A percentile compares a stretch with the other conserved stretches of the same genome.
Conservation (phyloP, 2,888 invertebrate genomes). For the Leptopilina drosophilae region DNA sequence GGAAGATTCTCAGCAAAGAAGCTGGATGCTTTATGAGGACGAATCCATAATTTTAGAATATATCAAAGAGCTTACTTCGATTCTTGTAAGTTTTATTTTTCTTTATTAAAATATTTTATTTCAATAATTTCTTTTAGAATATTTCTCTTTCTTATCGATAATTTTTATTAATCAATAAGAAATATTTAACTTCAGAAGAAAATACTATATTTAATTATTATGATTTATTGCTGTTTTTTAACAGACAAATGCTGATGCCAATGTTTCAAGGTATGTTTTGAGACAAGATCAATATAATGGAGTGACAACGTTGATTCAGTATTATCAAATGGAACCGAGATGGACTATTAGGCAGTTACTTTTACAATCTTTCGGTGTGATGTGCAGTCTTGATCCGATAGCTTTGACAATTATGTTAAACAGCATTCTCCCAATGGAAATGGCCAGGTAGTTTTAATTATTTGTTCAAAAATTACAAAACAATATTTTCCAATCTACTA, state of each 20-base stretch:
- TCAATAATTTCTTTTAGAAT: conserved; percentile 11
- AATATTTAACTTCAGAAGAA: not conserved
- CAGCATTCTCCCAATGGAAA: conserved; percentile 93
- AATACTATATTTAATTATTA: too few species aligned
- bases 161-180: too few species aligned
- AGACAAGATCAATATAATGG: conserved; percentile 90
- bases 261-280: conserved; percentile 90
- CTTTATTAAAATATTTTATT: conserved; percentile 7
- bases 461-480: conserved; percentile 2
- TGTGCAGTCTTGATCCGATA: conserved; percentile 90
- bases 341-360: conserved; percentile 91
- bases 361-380: conserved; percentile 90
- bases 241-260: conserved; percentile 94
- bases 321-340: conserved; percentile 97
- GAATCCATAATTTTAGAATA: conserved; percentile 92
- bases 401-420: conserved; percentile 90
- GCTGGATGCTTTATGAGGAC: conserved; percentile 97
- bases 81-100: conserved; percentile 80
- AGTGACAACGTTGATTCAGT: conserved; percentile 90
- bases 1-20: conserved; percentile 96
- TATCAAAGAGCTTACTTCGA: conserved; percentile 88
- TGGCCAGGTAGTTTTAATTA: conserved; percentile 83
- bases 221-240: conserved; percentile 62
- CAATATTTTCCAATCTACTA: not conserved
- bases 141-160: not conserved